These are phyloP conservation scores for Strix uralensis DNA, from an alignment of 2,113 vertebrate species.

Conservation along the genomic window DNA sequence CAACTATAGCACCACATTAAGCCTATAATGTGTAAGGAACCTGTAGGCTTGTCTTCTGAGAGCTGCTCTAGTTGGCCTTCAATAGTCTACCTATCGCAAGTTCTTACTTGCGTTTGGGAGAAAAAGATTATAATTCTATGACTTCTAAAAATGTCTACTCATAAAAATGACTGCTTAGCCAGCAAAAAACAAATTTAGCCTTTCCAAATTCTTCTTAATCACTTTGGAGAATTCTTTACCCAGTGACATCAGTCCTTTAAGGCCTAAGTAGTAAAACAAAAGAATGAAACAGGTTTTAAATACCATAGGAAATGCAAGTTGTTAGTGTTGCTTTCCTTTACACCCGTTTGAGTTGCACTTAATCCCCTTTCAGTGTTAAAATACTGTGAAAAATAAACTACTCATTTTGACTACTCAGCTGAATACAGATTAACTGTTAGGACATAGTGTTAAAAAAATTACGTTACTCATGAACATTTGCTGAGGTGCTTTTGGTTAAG, in stretches of 20 bases:
- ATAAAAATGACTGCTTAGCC: background rate
- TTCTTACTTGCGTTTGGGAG: background rate
- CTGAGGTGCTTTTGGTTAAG: background rate
- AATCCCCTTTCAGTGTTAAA: accelerated
- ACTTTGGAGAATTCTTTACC: accelerated
- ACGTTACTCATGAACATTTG: accelerated
- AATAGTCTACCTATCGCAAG: background rate
- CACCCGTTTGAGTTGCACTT: background rate
- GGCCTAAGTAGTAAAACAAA: background rate
- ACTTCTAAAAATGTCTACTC: background rate
- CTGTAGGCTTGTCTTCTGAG: background rate
- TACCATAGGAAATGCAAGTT: accelerated
- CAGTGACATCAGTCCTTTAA: background rate
- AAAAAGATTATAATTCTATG: background rate
- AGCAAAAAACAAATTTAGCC: background rate
- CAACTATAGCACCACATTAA: background rate
- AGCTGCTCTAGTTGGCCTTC: background rate
- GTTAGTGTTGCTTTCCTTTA: background rate
- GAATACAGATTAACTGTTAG: background rate
- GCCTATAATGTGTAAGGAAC: background rate
- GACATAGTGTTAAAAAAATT: background rate
- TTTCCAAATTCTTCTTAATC: accelerated
- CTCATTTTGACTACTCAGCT: background rate
- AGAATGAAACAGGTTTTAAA: background rate
- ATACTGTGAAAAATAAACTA: background rate